phyloP scores from a whole-genome alignment of 2,888 invertebrate species.

The Endomychus coccineus region DNA sequence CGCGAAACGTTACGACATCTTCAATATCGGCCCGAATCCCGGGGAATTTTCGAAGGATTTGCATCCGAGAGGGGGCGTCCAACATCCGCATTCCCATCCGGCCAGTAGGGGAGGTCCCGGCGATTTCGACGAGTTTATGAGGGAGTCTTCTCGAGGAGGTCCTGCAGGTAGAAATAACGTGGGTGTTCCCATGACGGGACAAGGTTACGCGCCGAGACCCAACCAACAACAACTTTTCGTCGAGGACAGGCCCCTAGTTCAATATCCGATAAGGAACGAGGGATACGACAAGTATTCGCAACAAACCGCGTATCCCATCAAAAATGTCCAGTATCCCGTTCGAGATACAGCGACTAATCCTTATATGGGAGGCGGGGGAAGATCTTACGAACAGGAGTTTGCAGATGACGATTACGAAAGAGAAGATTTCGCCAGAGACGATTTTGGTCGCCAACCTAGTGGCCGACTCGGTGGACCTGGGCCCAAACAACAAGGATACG shows the following conservation, averaged over 20 bases:
- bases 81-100: constrained; percentile 2
- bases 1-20: constrained; percentile 9
- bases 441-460: too few relatives aligned
- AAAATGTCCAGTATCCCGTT: neutral
- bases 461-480: too few relatives aligned
- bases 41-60: neutral
- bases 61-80: neutral
- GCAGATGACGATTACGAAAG: too few relatives aligned
- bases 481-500: too few relatives aligned
- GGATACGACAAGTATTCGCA: neutral
- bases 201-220: neutral
- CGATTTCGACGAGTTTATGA: too few relatives aligned
- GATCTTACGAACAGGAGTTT: too few relatives aligned
- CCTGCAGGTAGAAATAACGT: too few relatives aligned
- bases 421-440: too few relatives aligned
- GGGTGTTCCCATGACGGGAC: too few relatives aligned
- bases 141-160: too few relatives aligned
- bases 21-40: constrained; percentile 11
- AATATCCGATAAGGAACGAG: neutral
- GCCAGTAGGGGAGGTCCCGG: neutral
- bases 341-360: too few relatives aligned
- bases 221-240: neutral
- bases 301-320: neutral
- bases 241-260: neutral
- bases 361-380: too few relatives aligned